Evolutionary conservation across 1,140 invertebrate species (phyloP).

Genomic region (Drosophila tani): DNA sequence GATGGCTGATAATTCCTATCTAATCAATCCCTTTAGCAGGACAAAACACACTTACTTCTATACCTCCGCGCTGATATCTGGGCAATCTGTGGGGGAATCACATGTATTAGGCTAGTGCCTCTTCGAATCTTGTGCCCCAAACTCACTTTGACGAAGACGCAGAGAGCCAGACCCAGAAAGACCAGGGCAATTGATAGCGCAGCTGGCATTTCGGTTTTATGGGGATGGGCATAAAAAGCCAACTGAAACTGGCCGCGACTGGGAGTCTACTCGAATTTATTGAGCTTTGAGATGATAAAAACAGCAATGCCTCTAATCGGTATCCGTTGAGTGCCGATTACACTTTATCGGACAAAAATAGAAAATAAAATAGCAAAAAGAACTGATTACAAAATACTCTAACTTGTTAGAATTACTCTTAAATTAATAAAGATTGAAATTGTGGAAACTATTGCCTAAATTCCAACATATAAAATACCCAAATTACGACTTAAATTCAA

Average conservation of each 20-base stretch:
- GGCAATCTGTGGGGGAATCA: slow-evolving; percentile 7
- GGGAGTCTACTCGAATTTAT: slow-evolving; percentile 1
- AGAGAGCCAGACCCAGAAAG: neutral
- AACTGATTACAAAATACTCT: neutral
- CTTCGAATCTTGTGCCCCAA: no score
- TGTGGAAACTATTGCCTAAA: no score
- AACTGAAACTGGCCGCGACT: neutral
- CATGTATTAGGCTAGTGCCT: neutral
- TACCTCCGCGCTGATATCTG: neutral
- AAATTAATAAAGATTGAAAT: no score
- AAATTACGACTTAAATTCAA: neutral
- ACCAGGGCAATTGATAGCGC: slow-evolving; percentile 1
- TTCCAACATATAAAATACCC: neutral
- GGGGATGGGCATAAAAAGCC: slow-evolving; percentile 4
- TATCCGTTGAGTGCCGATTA: neutral
- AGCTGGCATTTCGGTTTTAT: slow-evolving; percentile 2
- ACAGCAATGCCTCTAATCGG: neutral
- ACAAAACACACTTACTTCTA: slow-evolving; percentile 20
- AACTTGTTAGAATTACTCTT: no score
- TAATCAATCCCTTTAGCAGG: neutral
- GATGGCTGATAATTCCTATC: neutral
- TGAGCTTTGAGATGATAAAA: neutral
- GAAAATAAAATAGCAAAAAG: neutral
- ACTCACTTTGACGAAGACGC: neutral
- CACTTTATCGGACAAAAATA: slow-evolving; percentile 6